phyloP scores from a whole-genome alignment of 2,797 vertebrate species.

The Lagorchestes hirsutus region DNA sequence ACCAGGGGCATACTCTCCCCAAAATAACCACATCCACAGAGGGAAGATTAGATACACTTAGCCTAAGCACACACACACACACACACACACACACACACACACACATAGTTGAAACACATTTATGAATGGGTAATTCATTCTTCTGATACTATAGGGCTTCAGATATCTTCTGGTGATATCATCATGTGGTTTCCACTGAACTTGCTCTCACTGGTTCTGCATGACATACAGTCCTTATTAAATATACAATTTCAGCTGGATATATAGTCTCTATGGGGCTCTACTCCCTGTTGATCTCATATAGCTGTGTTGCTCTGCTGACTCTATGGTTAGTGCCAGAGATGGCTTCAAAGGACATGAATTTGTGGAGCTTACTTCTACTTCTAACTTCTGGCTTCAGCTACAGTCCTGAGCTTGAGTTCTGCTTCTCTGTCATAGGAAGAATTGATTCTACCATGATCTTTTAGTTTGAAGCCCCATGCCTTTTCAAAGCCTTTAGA shows the following conservation, averaged over 20 bases:
- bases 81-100: no score
- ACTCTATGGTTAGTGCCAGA: neutral
- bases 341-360: neutral
- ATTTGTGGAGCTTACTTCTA: neutral
- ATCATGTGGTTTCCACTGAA: neutral
- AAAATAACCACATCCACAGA: no score
- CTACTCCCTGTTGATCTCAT: neutral
- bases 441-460: neutral
- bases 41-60: no score
- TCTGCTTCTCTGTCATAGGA: neutral
- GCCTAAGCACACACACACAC: no score
- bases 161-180: neutral
- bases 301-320: neutral
- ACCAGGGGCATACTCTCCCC: no score
- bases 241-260: neutral
- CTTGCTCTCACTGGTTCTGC: neutral
- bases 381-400: neutral
- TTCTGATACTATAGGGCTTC: no score
- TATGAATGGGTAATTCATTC: no score
- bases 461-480: neutral
- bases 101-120: no score
- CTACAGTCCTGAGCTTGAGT: neutral
- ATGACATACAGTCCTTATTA: no score
- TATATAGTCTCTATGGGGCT: neutral
- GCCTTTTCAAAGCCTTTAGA: neutral